These are phyloP conservation scores for Conger conger DNA, from an alignment of 2,113 vertebrate species.

Conservation along the genomic window DNA sequence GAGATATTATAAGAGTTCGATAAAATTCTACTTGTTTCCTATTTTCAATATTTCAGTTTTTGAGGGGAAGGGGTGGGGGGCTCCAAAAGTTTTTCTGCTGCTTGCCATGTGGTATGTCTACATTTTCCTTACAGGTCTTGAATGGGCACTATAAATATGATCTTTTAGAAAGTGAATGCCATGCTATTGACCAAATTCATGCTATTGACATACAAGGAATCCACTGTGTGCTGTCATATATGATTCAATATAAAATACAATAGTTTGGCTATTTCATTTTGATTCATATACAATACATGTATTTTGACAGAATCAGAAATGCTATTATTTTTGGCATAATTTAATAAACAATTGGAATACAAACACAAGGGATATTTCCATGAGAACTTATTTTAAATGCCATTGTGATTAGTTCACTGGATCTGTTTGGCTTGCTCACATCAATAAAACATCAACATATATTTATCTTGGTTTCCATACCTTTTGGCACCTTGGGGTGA, in stretches of 20 bases:
- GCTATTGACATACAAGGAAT: neutral
- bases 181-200: neutral
- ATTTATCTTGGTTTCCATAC: conserved; percentile 33
- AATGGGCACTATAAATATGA: neutral
- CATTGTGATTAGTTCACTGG: neutral
- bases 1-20: too few relatives aligned
- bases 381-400: conserved; percentile 10
- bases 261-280: neutral
- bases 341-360: neutral
- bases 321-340: neutral
- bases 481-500: conserved; percentile 66
- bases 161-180: neutral
- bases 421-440: neutral
- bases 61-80: too few relatives aligned
- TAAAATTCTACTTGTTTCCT: too few relatives aligned
- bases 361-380: conserved; percentile 11
- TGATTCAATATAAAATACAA: neutral
- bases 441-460: neutral
- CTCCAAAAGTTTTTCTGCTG: too few relatives aligned
- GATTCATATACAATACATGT: neutral
- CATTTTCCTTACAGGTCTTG: neutral
- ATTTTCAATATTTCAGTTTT: too few relatives aligned
- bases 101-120: neutral
- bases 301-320: neutral
- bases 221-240: neutral